Evolutionary conservation across 2,113 vertebrate species (phyloP).

Genomic region (human (Homo sapiens)): GRCh38 chr21:35175001-35175500

Average conservation of each 20-base stretch:
- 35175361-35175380: neutral
- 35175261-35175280: rapidly evolving
- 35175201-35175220: neutral
- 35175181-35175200: neutral
- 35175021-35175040: too few species aligned
- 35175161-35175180: neutral
- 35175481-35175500: neutral
- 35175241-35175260: neutral
- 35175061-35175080: too few species aligned
- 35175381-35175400: neutral
- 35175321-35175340: neutral
- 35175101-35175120: too few species aligned
- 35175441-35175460: neutral
- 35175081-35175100: too few species aligned
- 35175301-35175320: rapidly evolving
- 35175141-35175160: neutral
- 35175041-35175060: too few species aligned
- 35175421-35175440: neutral
- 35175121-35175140: neutral
- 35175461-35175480: neutral
- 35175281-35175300: neutral
- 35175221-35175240: neutral
- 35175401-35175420: neutral
- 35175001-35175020: too few species aligned
- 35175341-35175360: neutral